Conservation (phyloP, 2,113 vertebrate species). For the Pipa parva region DNA sequence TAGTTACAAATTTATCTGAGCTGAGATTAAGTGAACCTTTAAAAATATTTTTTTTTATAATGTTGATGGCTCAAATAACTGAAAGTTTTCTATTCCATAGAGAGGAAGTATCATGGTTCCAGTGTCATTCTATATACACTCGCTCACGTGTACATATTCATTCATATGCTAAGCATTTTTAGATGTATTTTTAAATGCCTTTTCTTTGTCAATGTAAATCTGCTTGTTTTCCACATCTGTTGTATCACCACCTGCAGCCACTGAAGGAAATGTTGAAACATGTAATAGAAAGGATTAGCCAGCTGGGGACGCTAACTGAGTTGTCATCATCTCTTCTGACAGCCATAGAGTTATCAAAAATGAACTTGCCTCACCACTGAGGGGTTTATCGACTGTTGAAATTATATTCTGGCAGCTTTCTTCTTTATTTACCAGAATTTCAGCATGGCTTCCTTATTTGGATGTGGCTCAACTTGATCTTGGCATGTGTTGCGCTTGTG, state of each 20-base stretch:
- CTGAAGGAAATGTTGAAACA: not conserved
- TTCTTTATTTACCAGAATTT: conserved; percentile 11
- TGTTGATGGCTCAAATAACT: no score
- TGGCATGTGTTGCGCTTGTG: conserved; percentile 1
- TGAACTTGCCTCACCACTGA: not conserved
- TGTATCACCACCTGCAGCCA: conserved; percentile 18
- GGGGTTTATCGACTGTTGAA: not conserved
- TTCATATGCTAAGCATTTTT: no score
- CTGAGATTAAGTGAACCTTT: no score
- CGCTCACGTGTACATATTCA: no score
- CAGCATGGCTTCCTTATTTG: conserved; percentile 6
- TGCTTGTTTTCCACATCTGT: not conserved
- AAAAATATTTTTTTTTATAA: no score
- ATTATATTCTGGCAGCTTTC: conserved; percentile 13
- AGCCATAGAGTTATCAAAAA: not conserved
- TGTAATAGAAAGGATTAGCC: conserved; percentile 45
- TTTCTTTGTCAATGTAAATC: conserved; percentile 33
- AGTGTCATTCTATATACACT: no score
- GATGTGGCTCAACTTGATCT: conserved; percentile 9
- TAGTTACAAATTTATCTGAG: no score
- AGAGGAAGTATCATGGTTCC: no score
- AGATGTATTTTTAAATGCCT: conserved; percentile 27
- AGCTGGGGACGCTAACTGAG: conserved; percentile 50
- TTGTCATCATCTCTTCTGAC: conserved; percentile 43
- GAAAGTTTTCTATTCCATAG: no score